These are phyloP conservation scores for Sternarchorhynchus goeldii DNA, from an alignment of 2,797 vertebrate genomes.

Conservation along the genomic window DNA sequence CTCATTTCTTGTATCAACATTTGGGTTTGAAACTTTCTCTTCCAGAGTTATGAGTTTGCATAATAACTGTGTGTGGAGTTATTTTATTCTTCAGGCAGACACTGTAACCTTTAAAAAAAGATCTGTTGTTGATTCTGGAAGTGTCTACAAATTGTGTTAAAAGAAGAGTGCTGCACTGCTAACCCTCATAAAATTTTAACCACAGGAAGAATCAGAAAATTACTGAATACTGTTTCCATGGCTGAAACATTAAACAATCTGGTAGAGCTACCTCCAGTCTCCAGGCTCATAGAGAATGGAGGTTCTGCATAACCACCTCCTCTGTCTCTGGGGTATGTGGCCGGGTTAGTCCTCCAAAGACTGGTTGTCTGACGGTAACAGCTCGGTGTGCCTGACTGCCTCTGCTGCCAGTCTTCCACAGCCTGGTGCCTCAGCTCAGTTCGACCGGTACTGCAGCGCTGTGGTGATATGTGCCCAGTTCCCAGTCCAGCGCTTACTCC, in stretches of 20 bases:
- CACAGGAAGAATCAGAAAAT: slow-evolving; percentile 25
- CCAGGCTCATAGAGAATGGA: not conserved
- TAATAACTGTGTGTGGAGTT: slow-evolving; percentile 28
- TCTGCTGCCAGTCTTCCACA: slow-evolving; percentile 1
- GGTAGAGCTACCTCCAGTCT: not conserved
- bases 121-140: not conserved
- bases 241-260: slow-evolving; percentile 7
- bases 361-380: slow-evolving; percentile 6
- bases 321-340: not conserved
- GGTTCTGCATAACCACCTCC: not conserved
- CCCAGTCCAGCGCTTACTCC: not conserved
- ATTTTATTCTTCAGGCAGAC: slow-evolving; percentile 26
- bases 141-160: slow-evolving; percentile 46
- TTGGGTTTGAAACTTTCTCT: slow-evolving; percentile 27
- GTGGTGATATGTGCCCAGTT: slow-evolving; percentile 23
- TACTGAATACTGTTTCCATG: slow-evolving; percentile 21
- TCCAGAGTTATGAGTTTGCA: slow-evolving; percentile 16
- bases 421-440: slow-evolving; percentile 12
- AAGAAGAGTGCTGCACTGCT: slow-evolving; percentile 43
- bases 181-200: slow-evolving; percentile 55
- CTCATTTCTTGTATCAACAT: slow-evolving; percentile 46
- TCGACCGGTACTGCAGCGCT: slow-evolving; percentile 24
- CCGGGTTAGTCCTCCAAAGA: slow-evolving; percentile 10
- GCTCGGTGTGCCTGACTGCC: slow-evolving; percentile 14
- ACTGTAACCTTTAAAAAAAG: slow-evolving; percentile 21